Conservation (phyloP, 1,140 invertebrate genomes). For the Brachionus koreanus region DNA sequence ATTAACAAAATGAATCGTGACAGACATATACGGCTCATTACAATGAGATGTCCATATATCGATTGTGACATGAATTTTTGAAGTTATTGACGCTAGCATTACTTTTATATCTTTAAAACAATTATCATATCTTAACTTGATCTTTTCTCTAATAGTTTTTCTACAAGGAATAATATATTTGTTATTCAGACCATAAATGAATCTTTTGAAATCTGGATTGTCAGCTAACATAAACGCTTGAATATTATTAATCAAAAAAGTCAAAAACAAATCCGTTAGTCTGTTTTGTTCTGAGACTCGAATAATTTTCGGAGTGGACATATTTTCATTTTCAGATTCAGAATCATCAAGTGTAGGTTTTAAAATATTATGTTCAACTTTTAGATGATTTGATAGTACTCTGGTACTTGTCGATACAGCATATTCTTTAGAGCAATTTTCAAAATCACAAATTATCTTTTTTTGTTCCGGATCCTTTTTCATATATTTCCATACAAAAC, state of each 20-base stretch:
- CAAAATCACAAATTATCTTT: background rate
- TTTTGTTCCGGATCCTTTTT: background rate
- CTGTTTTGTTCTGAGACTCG: background rate
- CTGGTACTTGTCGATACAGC: background rate
- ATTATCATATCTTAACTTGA: conserved; percentile 47
- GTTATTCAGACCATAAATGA: conserved; percentile 46
- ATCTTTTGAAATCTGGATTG: conserved; percentile 46
- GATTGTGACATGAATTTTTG: conserved; percentile 46
- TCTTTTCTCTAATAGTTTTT: conserved; percentile 46
- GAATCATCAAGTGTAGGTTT: background rate
- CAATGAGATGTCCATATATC: conserved; percentile 49
- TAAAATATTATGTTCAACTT: background rate
- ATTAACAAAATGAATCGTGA: conserved; percentile 48
- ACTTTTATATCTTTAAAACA: conserved; percentile 38
- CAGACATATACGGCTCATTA: conserved; percentile 47
- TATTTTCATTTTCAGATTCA: background rate
- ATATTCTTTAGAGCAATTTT: conserved; percentile 7
- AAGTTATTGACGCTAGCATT: conserved; percentile 7
- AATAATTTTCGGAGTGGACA: background rate
- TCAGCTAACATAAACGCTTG: conserved; percentile 48
- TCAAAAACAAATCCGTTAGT: background rate
- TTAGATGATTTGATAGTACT: background rate
- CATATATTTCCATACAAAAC: background rate
- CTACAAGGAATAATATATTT: conserved; percentile 46
- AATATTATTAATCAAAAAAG: conserved; percentile 48